phyloP scores from a whole-genome alignment of 1,140 invertebrate species.

The Aphelinus atriplicis region DNA sequence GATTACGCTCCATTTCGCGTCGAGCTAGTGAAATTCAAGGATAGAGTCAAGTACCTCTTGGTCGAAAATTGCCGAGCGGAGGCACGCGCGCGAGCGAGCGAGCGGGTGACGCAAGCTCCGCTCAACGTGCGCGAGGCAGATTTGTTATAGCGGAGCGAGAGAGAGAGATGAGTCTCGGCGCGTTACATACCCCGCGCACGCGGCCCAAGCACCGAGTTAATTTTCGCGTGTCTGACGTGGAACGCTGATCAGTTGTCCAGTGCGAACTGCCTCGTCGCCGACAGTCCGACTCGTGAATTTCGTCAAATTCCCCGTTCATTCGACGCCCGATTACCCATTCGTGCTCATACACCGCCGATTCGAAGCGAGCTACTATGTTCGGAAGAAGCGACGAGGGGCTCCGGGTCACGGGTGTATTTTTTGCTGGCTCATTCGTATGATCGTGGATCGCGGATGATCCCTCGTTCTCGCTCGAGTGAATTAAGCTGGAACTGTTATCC shows the following conservation, averaged over 20 bases:
- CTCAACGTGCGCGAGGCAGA: constrained; percentile 15
- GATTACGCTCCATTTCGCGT: constrained; percentile 46
- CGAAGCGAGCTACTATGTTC: too few species aligned
- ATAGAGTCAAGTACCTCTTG: constrained; percentile 40
- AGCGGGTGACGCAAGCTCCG: neutral
- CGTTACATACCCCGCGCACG: neutral
- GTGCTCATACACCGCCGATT: too few species aligned
- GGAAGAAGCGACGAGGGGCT: too few species aligned
- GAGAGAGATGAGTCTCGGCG: neutral
- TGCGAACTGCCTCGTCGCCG: neutral
- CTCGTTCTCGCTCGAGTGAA: too few species aligned
- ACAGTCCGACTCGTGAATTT: too few species aligned
- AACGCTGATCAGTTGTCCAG: constrained; percentile 17
- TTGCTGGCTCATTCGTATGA: too few species aligned
- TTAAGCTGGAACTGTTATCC: too few species aligned
- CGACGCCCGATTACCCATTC: too few species aligned
- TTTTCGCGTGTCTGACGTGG: neutral
- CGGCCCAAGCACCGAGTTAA: neutral
- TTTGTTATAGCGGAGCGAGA: neutral
- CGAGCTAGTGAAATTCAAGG: constrained; percentile 46
- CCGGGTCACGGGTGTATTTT: too few species aligned
- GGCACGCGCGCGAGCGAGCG: neutral
- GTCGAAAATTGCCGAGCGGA: neutral
- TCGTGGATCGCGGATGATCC: too few species aligned
- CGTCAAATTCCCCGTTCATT: too few species aligned